Conservation (phyloP, 30 jellyfish, hydroid and myxozoan genomes). For the Aurelia sp. region DNA sequence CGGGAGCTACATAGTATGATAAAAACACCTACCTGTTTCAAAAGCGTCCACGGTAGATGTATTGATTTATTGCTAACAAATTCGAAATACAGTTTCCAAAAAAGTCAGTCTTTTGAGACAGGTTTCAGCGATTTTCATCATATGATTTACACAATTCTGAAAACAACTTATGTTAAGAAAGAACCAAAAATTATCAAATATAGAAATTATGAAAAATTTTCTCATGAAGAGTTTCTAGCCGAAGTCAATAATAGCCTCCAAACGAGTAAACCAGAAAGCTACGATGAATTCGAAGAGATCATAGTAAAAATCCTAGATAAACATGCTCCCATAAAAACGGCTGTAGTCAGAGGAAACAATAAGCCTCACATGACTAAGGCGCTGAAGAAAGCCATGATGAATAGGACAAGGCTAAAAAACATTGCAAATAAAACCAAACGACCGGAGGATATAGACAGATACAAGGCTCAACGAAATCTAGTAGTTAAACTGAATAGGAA, state of each 20-base stretch:
- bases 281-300: slow-evolving; percentile 1
- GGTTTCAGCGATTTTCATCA: no score
- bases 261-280: neutral
- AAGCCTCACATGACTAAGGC: no score
- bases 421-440: no score
- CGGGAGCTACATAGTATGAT: neutral
- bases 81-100: slow-evolving; percentile 3
- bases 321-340: neutral
- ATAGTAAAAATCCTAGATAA: neutral
- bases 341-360: no score
- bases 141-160: no score
- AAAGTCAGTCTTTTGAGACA: no score
- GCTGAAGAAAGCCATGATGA: no score
- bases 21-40: slow-evolving; percentile 1
- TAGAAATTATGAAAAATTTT: neutral
- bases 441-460: neutral
- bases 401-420: no score
- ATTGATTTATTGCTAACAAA: neutral
- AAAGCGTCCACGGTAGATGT: neutral
- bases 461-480: no score
- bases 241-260: slow-evolving; percentile 10
- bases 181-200: no score
- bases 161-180: no score
- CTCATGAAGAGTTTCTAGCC: neutral
- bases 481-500: no score